Percentiles rank a stretch among this genome's conserved stretches.
phyloP scores from a whole-genome alignment of 2,797 vertebrate species.

The Epinephelus coioides region DNA sequence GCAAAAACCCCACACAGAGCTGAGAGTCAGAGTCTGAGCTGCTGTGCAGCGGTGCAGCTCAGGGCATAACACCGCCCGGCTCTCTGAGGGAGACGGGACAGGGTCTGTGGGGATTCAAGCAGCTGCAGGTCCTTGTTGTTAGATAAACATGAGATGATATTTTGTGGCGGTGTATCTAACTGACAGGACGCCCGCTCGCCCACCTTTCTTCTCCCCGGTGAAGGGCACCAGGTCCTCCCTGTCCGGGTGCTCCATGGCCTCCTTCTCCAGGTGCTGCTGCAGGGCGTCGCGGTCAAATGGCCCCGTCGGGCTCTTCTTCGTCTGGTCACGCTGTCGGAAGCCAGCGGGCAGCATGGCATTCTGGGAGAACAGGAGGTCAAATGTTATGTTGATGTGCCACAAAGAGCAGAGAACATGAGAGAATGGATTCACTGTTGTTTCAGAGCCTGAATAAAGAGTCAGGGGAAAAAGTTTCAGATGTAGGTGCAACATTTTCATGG shows the following conservation, averaged over 20 bases:
- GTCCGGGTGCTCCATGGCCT: constrained; percentile 90
- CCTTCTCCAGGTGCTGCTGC: constrained; percentile 92
- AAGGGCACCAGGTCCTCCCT: constrained; percentile 95
- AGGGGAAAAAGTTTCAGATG: neutral
- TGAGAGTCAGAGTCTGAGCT: constrained; percentile 12
- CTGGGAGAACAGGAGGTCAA: constrained; percentile 80
- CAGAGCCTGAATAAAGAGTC: neutral
- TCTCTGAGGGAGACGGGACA: neutral
- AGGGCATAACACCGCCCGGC: neutral
- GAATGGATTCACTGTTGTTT: neutral
- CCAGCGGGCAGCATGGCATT: constrained; percentile 96
- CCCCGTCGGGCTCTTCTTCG: constrained; percentile 93
- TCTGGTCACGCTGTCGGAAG: constrained; percentile 93
- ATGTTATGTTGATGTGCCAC: constrained; percentile 37
- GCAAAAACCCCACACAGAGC: constrained; percentile 45
- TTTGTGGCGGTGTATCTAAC: neutral
- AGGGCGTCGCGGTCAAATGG: constrained; percentile 91
- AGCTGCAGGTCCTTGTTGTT: neutral
- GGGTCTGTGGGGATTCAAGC: neutral
- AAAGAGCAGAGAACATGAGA: neutral
- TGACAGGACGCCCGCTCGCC: neutral
- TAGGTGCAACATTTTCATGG: neutral
- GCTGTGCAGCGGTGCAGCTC: constrained; percentile 32
- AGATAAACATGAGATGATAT: neutral
- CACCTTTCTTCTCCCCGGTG: constrained; percentile 96